Base-by-base conservation (phyloP, 1,140 invertebrate species). In the Sitophilus oryzae region DNA sequence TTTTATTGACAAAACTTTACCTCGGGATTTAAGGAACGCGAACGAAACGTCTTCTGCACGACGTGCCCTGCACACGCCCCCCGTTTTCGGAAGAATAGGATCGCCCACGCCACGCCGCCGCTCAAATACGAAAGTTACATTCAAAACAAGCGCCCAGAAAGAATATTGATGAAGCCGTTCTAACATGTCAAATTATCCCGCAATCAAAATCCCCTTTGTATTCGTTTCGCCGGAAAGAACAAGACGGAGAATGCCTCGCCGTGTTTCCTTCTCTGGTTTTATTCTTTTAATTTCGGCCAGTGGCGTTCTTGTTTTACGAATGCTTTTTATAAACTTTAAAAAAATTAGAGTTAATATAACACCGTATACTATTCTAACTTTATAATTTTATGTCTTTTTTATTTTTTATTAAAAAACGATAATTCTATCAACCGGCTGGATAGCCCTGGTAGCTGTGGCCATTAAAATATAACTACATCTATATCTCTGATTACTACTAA, bases 171-270 rank as follows among this genome's bases (percentile, higher is more conserved):
- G 64, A 66, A 59, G 57, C 46, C 41, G 56, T 60, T 65, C 62
- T 44, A 61, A 62, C 60, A 65, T 51, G 63, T 64, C 62, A 62
- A 65, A 67, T 67, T 67, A 64, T 66, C 60, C 52, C 50, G 62
- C 65, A 67, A 67, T 67, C 63, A 67, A 60, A 66, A 67, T 67
- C 65, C 59, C 59, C 61, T 64, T 61, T 49, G 49, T 46, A 66
- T 63, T 63, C 58, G 22, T 54, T 40, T 38, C 20, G n/a, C n/a
- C 36, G 25, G 37, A 38, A 16, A 40, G 52, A 47, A 46, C 52
- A 46, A 54, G 49, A 52, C 49, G 25, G 25, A 30, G 25, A 11
- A 11, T 11, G 5, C 25, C 25, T 30, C 11, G 25, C 11, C 25
- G 11, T 30, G 11, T 30, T 30, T 30, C 25, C 25, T 30, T 30